Conservation (phyloP, 2,797 vertebrate genomes). For the Bufotes viridis region DNA sequence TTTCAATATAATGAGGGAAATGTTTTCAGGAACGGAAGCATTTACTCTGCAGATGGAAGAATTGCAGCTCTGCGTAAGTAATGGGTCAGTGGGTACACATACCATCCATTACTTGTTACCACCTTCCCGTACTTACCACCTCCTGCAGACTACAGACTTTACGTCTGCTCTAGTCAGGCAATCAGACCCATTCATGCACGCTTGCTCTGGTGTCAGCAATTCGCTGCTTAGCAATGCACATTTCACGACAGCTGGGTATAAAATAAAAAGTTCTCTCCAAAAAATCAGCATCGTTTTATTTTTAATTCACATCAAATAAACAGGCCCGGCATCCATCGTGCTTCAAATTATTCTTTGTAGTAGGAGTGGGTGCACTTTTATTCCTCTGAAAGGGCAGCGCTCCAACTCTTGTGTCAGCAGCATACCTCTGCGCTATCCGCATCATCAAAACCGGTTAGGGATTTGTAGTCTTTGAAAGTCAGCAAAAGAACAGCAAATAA, state of each 20-base stretch:
- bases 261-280: constrained; percentile 39
- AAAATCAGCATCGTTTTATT: constrained; percentile 25
- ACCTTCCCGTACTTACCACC: constrained; percentile 16
- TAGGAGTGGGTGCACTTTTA: background rate
- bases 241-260: constrained; percentile 53
- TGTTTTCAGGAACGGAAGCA: constrained; percentile 6
- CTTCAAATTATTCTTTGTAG: constrained; percentile 7
- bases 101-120: constrained; percentile 27
- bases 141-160: constrained; percentile 7
- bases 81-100: constrained; percentile 8
- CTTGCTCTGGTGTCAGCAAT: constrained; percentile 49
- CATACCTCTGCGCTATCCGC: constrained; percentile 23
- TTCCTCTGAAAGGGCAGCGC: constrained; percentile 10
- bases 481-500: constrained; percentile 35
- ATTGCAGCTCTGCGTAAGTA: constrained; percentile 32
- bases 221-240: constrained; percentile 15
- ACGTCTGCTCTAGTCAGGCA: constrained; percentile 17
- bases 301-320: constrained; percentile 22
- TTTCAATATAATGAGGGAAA: constrained; percentile 26
- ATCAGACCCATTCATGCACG: constrained; percentile 53
- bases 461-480: constrained; percentile 24
- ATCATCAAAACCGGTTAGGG: constrained; percentile 34
- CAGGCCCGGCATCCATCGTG: too few relatives aligned
- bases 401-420: constrained; percentile 35
- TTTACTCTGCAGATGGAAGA: constrained; percentile 22